phyloP scores from a whole-genome alignment of 1,140 invertebrate genomes.

The Daktulosphaira vitifoliae region DNA sequence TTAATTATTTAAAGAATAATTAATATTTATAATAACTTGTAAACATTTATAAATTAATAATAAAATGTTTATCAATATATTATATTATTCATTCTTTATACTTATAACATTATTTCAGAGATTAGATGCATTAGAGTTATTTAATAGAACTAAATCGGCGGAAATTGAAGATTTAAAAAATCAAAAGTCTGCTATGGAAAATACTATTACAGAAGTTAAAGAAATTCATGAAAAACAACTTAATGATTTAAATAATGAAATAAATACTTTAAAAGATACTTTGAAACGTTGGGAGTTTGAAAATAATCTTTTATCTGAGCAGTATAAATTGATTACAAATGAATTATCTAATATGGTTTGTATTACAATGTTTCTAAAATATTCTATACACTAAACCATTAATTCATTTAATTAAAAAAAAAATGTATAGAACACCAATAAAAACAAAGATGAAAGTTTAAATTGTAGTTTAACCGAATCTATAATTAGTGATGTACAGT shows the following conservation, averaged over 20 bases:
- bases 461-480: background rate
- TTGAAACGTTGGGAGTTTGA: conserved; percentile 28
- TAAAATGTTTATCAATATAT: too few relatives aligned
- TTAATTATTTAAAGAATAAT: too few relatives aligned
- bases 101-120: conserved; percentile 21
- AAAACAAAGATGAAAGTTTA: conserved; percentile 25
- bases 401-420: background rate
- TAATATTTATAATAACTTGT: too few relatives aligned
- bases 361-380: too few relatives aligned
- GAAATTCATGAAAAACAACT: background rate
- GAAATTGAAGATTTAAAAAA: conserved; percentile 31
- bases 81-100: too few relatives aligned
- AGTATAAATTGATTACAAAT: conserved; percentile 15
- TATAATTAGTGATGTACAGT: conserved; percentile 9
- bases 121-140: conserved; percentile 21
- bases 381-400: too few relatives aligned
- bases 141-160: conserved; percentile 19
- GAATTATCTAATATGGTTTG: background rate
- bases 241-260: background rate
- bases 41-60: too few relatives aligned
- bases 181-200: conserved; percentile 8
- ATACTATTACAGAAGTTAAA: conserved; percentile 15
- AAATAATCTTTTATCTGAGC: conserved; percentile 26
- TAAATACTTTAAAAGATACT: conserved; percentile 10
- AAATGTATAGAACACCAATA: conserved; percentile 12